Evolutionary conservation across 2,797 vertebrate genomes (phyloP), one percentile per base, ranked within the genome.

Genomic region (Xenentodon cancila): DNA sequence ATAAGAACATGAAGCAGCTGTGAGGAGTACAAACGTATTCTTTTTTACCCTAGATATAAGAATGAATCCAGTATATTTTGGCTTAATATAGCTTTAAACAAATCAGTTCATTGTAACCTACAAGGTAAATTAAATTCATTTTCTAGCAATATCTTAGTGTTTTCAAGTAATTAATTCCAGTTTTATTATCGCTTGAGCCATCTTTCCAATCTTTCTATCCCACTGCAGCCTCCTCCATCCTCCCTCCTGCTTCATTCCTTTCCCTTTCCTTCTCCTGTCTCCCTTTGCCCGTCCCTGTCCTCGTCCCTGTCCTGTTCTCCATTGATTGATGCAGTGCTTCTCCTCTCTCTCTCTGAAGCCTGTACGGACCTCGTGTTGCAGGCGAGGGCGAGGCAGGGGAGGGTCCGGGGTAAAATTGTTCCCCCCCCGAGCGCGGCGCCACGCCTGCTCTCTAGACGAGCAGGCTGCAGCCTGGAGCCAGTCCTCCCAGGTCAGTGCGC

Each of bases 401-500:
- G 84, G 89, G 89, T 75, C 88, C 86, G 78, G 72, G 86, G 90
- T 94, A 82, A 94, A 92, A 93, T 93, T 94, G 92, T 91, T 94
- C 85, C 92, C 93, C 91, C 92, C 90, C 88, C 93, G 93, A 92
- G 93, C 88, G 88, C 84, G 92, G 81, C 93, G 92, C 85, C 93
- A 93, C 85, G 91, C 89, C 90, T 94, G 94, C 92, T 93, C 93
- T 91, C 90, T 94, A 92, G 89, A 94, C 85, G 92, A 94, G 91
- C 92, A 93, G 90, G 92, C 87, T 75, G 89, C 93, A 91, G 90
- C 93, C 93, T 94, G 94, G 93, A 93, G 90, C 92, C 91, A 94
- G 91, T 88, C 93, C 88, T 92, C 91, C 87, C 93, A 94, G 94
- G 94, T 94, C 92, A 94, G 94, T 94, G 92, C 82, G 92, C 93